Evolutionary conservation across 2,113 vertebrate species (phyloP), one percentile per base, ranked within the genome.

Genomic region (Corythornis cristatus): DNA sequence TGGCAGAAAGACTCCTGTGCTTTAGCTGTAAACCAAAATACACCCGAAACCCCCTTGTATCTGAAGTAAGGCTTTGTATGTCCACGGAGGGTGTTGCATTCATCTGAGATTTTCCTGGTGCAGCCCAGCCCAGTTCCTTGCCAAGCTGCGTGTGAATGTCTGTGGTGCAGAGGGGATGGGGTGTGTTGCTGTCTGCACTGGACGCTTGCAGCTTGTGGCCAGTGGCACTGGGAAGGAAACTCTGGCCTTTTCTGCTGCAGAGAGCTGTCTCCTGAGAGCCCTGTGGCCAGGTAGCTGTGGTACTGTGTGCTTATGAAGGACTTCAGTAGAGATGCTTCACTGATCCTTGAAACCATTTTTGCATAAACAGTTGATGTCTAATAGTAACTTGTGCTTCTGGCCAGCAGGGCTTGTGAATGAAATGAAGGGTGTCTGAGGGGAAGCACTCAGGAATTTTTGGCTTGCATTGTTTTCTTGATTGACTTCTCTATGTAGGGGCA

Each of bases 21-120:
- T 77, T 70, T 74, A 86, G 89, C 71, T 88, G 83, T 85, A 37
- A 90, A 94, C 83, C 93, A 92, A 56, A 83, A 90, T n/a, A n/a
- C 12, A 18, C n/a, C 21, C 76, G 14, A 54, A 65, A 0, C 5
- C 15, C 6, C 9, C 17, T 6, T 53, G 46, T 51, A 61, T 74
- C 79, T 82, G 71, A 88, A 79, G 46, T 70, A 64, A 82, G 83
- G 84, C 31, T 83, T 87, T 31, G 18, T 73, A 56, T 88, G 76
- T 83, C 62, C 61, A 66, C 2, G 4, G 72, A 71, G 86, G 60
- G 19, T 48, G 40, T 80, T 71, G 85, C 7, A 8, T 73, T 65
- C 7, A 16, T n/a, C 31, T 80, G 18, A 80, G 67, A 31, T 45
- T 93, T 83, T 73, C 75, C 61, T 68, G 71, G 17, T 62, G 20